Evolutionary conservation across 1,140 invertebrate genomes (phyloP), one percentile per base, ranked within the genome.

Genomic region (Listronotus oregonensis): DNA sequence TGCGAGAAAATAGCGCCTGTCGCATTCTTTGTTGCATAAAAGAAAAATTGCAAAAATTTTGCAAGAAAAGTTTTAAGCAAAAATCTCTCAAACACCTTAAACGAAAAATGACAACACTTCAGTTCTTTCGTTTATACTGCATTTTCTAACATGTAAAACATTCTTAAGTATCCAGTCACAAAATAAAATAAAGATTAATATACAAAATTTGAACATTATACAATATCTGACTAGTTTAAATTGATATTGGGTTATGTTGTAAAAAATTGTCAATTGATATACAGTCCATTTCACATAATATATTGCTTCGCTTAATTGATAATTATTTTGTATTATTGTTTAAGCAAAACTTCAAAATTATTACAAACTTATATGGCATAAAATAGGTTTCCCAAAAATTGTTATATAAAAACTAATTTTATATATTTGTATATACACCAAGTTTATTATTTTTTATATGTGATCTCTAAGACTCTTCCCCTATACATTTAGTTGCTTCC

Each of bases 241-340:
- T 12, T 37, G 34, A 37, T 37, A 37, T 37, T 37, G 34, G 11
- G 34, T 37, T 37, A 37, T 37, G 34, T 37, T 37, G 34, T 37
- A 37, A 51, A 51, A 46, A 46, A 46, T 46, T 11, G 43, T 46
- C 43, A 55, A 55, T 55, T 40, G 52, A 55, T 55, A 55, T 55
- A 55, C 52, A 55, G 52, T 55, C 52, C 52, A 55, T 18, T 58
- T 58, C n/a, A 58, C 21, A 12, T 32, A 21, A 31, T 15, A 32
- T 58, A 58, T 58, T 58, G 55, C 55, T 58, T 55, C 21, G n/a
- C 40, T 58, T 58, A 58, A 58, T 58, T 58, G 55, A 58, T 58
- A 46, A 27, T 12, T 46, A 58, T 17, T 58, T 58, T 37, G 34
- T 37, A 37, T 37, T 46, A 42, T 39, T 17, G 43, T 58, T 58